These are phyloP conservation scores for Micromys minutus DNA, from an alignment of 2,113 vertebrate genomes.

Conservation along the genomic window DNA sequence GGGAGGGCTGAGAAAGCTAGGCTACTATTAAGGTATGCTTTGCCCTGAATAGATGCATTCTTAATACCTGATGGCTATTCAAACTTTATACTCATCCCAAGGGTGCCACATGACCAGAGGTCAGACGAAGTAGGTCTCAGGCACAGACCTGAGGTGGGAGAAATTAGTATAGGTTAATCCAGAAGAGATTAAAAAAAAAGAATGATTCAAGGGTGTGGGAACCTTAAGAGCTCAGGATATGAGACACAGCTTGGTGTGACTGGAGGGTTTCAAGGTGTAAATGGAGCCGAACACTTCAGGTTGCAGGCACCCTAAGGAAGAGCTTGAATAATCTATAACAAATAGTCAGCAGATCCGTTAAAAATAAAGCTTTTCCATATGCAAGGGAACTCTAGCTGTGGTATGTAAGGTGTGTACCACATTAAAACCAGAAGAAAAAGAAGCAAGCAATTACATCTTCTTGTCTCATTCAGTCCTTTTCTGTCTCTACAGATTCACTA, in stretches of 20 bases:
- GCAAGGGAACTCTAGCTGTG: background rate
- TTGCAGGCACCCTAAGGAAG: background rate
- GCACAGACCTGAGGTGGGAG: background rate
- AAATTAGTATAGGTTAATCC: background rate
- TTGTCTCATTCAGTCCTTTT: background rate
- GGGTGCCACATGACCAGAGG: background rate
- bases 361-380: background rate
- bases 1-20: background rate
- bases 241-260: background rate
- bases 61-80: background rate
- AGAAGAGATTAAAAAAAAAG: background rate
- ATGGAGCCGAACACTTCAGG: background rate
- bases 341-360: background rate
- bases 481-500: background rate
- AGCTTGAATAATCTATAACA: background rate
- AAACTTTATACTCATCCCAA: background rate
- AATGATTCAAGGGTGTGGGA: background rate
- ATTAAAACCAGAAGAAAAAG: background rate
- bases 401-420: background rate
- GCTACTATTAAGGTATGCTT: background rate
- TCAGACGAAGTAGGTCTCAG: constrained; percentile 3
- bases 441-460: background rate
- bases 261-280: rapidly evolving
- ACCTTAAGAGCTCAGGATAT: background rate
- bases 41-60: background rate